phyloP scores from a whole-genome alignment of 2,113 vertebrate genomes.

The Trogon melanurus region DNA sequence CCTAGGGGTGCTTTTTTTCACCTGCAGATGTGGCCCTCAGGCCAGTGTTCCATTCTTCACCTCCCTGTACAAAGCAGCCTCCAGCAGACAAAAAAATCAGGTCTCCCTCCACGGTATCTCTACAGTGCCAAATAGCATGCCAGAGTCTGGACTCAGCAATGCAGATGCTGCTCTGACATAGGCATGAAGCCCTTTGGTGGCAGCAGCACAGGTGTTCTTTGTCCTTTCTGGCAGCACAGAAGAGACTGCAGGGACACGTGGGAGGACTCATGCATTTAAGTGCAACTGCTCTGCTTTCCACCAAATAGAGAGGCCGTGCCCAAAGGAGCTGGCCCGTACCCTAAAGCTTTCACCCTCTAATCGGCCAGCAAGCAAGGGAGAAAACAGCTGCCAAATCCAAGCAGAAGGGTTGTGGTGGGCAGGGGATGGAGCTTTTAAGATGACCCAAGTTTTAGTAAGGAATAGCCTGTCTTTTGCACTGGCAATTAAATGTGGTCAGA shows the following conservation, averaged over 20 bases:
- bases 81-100: neutral
- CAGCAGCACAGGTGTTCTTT: neutral
- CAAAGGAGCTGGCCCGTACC: neutral
- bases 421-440: neutral
- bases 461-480: neutral
- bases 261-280: neutral
- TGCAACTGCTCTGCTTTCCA: neutral
- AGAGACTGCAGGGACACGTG: neutral
- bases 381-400: neutral
- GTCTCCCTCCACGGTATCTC: neutral
- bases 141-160: neutral
- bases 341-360: neutral
- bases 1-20: neutral
- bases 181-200: neutral
- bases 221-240: neutral
- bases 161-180: neutral
- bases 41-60: neutral
- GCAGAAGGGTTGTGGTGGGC: neutral
- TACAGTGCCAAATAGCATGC: neutral
- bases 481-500: neutral
- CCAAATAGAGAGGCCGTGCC: neutral
- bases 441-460: neutral
- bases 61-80: neutral
- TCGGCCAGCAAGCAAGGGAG: neutral
- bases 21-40: neutral